Conservation (phyloP, 2,113 vertebrate species). For the Lophius piscatorius region DNA sequence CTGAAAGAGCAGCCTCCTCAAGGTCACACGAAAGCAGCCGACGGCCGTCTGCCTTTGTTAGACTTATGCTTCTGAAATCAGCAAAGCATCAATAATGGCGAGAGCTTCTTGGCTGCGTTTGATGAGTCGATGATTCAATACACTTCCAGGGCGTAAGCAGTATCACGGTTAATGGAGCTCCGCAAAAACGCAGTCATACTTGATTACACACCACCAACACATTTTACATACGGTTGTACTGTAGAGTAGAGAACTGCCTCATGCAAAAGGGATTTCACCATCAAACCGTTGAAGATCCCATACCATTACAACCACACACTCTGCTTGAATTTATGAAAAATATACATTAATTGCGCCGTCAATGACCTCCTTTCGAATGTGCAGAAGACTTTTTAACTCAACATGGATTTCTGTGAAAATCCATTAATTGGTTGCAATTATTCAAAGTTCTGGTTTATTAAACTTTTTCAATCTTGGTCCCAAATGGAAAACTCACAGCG, state of each 20-base stretch:
- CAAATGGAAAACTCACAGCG: slow-evolving; percentile 54
- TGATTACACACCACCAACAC: slow-evolving; percentile 31
- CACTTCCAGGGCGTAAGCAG: slow-evolving; percentile 30
- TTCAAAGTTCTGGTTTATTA: slow-evolving; percentile 58
- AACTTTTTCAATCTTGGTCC: slow-evolving; percentile 44
- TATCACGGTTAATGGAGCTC: slow-evolving; percentile 40
- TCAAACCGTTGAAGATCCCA: slow-evolving; percentile 1
- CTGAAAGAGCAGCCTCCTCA: slow-evolving; percentile 25
- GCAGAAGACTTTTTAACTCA: slow-evolving; percentile 44
- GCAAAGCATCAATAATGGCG: slow-evolving; percentile 23
- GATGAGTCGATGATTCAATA: slow-evolving; percentile 48
- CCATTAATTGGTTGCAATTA: slow-evolving; percentile 64
- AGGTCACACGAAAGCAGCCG: slow-evolving; percentile 39
- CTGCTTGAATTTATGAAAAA: slow-evolving; percentile 9
- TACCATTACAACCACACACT: slow-evolving; percentile 2
- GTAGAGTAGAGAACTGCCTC: slow-evolving; percentile 7
- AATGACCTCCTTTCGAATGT: slow-evolving; percentile 43
- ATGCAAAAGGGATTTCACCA: not conserved
- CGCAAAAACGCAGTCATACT: slow-evolving; percentile 30
- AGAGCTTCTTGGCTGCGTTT: slow-evolving; percentile 34
- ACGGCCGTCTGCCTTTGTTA: slow-evolving; percentile 32
- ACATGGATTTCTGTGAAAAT: slow-evolving; percentile 48
- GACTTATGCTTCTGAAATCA: slow-evolving; percentile 49
- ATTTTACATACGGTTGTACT: slow-evolving; percentile 14
- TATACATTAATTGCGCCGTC: slow-evolving; percentile 27